These are phyloP conservation scores for Alethe castanea DNA, from an alignment of 2,113 vertebrate species.

Conservation along the genomic window DNA sequence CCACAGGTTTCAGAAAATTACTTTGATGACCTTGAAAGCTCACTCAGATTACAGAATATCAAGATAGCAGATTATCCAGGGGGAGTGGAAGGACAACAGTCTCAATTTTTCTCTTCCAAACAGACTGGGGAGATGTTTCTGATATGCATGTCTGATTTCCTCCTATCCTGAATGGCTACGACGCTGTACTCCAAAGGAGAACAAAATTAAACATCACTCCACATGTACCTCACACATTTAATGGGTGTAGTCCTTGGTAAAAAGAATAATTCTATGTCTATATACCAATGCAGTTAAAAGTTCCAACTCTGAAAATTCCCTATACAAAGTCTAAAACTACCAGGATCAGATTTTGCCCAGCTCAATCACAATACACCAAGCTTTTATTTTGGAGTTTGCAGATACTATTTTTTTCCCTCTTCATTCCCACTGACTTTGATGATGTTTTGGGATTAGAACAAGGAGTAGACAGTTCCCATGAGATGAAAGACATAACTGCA, in stretches of 20 bases:
- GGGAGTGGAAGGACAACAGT: neutral
- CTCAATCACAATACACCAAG: neutral
- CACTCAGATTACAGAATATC: neutral
- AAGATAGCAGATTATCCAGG: neutral
- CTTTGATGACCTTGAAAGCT: constrained; percentile 58
- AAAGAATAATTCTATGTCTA: neutral
- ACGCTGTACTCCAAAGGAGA: neutral
- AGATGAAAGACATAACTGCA: constrained; percentile 47
- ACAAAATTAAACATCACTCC: neutral
- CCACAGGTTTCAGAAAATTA: constrained; percentile 9
- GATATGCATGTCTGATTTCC: neutral
- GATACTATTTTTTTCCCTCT: neutral
- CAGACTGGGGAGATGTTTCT: neutral
- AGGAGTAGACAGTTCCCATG: constrained; percentile 41
- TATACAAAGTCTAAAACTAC: neutral
- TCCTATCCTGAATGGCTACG: neutral
- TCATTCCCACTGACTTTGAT: constrained; percentile 15
- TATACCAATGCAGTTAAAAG: neutral
- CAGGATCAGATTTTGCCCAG: neutral
- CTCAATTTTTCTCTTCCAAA: constrained; percentile 7
- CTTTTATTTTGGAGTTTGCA: constrained; percentile 31
- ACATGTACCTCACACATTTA: neutral
- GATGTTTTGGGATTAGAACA: constrained; percentile 48
- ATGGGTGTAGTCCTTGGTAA: neutral
- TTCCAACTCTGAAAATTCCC: neutral